Base-by-base conservation (phyloP, 1,140 invertebrate genomes). In the Prorops nasuta region DNA sequence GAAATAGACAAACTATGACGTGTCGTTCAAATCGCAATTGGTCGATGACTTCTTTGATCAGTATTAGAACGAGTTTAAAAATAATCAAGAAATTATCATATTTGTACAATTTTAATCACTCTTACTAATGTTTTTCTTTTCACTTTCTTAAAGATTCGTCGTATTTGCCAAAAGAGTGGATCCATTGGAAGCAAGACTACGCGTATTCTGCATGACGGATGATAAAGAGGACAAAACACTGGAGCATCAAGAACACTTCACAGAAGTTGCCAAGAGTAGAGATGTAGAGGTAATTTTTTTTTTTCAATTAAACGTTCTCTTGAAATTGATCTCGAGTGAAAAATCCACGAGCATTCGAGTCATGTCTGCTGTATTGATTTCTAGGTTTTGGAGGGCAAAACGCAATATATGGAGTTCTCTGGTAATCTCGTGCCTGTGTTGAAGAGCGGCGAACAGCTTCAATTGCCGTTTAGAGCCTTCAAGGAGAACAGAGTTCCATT, bases 151-250 rank as follows among this genome's bases (percentile, higher is more conserved):
- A 54, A 84, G 89, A 64, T 97, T 98, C 76, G 92, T 96, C 36
- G 91, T 98, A 20, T 94, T 97, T 66, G 91, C 92, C 21, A 96
- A 97, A 78, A 83, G 94, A 39, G 85, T 92, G 31, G 92, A 94
- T 69, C 81, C 84, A 32, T 74, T 90, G 20, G 95, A 98, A 76
- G 92, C 93, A 18, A 83, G 93, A 58, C 79, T 98, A 19, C 84
- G 95, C 21, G 89, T 97, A 22, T 95, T 98, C 71, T 96, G 94
- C 74, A 97, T 98, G 89, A 98, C 95, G 0, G 96, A 98, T 73
- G 91, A 98, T 72, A 92, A 93, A 69, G 93, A 96, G 64, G 95
- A 98, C 66, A 98, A 98, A 74, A 97, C 95, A 1, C 74, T 98
- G 36, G 90, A 95, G 74, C 86, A 88, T 63, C 91, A 97, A 79